Base-by-base conservation (phyloP, 1,140 invertebrate genomes). In the Aradophagus sp. region DNA sequence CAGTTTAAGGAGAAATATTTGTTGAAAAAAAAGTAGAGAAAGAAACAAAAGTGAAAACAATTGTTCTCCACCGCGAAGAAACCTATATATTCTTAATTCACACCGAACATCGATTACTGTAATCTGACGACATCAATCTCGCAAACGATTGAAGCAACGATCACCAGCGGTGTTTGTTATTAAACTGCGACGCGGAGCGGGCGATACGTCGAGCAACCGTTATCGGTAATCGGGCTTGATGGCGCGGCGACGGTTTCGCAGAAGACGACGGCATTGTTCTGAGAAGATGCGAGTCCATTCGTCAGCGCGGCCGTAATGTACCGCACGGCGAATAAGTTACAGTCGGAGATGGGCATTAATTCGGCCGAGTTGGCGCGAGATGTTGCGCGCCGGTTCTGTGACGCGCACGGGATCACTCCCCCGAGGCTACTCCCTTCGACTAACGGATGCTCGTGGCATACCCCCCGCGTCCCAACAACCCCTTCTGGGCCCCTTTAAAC, bases 271-370 rank as follows among this genome's bases (percentile, higher is more conserved):
- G 26, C 55, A 66, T 69, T 42, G 70, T 63, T 65, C 61, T 74
- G 34, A 71, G 74, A 78, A 80, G 77, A 79, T 77, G 73, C 53
- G 70, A 41, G 58, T 36, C 70, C 68, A 80, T 81, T 77, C 76
- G 73, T 82, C 79, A 78, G 72, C 45, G 70, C 61, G 63, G 56
- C 72, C 70, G 80, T 82, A 80, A 80, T 80, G 77, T 77, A 80
- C 67, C 63, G 67, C 42, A 66, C 48, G 75, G 53, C 27, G 74
- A 78, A 79, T 82, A 83, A 83, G 76, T 84, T 83, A 83, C 76
- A 76, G 77, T 73, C 13, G 69, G 76, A 76, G 78, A 82, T 76
- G 75, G 59, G 69, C 80, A 84, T 83, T 84, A 83, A 84, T 84
- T 82, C 81, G 67, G 71, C 67, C 65, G 74, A 77, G 79, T 78